phyloP scores from a whole-genome alignment of 2,113 vertebrate genomes.

The Nanorana parkeri region DNA sequence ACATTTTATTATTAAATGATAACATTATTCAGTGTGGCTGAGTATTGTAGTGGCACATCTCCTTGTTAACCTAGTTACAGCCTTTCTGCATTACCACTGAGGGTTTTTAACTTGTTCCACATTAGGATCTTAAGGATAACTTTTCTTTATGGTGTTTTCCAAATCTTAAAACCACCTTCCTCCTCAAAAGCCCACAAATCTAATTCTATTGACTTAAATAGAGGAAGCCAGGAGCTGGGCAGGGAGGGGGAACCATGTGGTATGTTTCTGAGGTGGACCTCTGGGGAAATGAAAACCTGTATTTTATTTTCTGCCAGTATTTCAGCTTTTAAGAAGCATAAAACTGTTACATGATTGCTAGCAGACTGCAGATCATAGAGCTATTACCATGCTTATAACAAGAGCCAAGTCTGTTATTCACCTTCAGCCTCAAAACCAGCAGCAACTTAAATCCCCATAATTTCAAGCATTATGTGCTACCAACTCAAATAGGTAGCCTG shows the following conservation, averaged over 20 bases:
- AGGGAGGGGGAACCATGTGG: background rate
- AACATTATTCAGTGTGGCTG: too few species aligned
- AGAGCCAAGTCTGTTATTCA: background rate
- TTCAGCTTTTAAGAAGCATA: slow-evolving; percentile 6
- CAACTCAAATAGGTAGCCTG: background rate
- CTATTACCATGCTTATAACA: background rate
- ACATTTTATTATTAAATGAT: too few species aligned
- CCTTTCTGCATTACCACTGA: background rate
- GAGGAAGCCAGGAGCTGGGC: background rate
- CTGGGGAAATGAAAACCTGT: slow-evolving; percentile 23
- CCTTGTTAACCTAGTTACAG: background rate
- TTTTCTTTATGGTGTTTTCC: slow-evolving; percentile 11
- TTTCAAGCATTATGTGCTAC: background rate
- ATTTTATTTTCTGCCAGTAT: slow-evolving; percentile 2
- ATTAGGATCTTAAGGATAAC: slow-evolving; percentile 1
- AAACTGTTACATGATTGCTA: background rate
- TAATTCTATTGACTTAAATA: slow-evolving; percentile 25
- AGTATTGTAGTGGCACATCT: background rate
- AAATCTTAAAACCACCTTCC: slow-evolving; percentile 18
- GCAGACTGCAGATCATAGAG: slow-evolving; percentile 16
- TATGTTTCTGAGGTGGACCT: slow-evolving; percentile 17
- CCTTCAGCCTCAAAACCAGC: background rate
- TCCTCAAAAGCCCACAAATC: slow-evolving; percentile 16
- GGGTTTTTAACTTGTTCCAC: slow-evolving; percentile 7
- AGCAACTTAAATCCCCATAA: background rate